Conservation (phyloP, 1,140 invertebrate genomes). For the Tetraneura akinire region DNA sequence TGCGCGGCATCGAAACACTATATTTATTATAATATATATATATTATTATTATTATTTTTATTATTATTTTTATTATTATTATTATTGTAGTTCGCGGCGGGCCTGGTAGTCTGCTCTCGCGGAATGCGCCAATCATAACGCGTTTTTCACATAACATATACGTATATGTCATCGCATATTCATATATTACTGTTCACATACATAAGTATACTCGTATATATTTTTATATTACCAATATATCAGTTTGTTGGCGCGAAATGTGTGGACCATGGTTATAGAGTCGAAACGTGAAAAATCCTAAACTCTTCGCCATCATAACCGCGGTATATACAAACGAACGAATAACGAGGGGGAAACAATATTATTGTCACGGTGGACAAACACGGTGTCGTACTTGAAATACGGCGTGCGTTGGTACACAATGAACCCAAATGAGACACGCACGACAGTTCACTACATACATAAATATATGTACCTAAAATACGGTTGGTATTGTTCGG, state of each 20-base stretch:
- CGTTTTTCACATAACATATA: not conserved
- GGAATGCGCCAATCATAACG: not conserved
- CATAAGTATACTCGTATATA: not conserved
- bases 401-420: not conserved
- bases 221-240: too few species aligned
- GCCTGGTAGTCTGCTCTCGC: too few species aligned
- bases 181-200: too few species aligned
- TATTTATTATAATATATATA: too few species aligned
- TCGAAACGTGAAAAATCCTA: not conserved
- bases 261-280: not conserved
- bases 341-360: not conserved
- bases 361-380: not conserved
- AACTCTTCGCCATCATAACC: not conserved
- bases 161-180: not conserved
- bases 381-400: not conserved
- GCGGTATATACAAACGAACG: not conserved
- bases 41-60: too few species aligned
- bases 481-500: slow-evolving; percentile 15
- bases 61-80: not conserved
- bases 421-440: slow-evolving; percentile 40
- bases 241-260: not conserved
- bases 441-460: not conserved
- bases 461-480: too few species aligned
- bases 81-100: not conserved
- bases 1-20: not conserved